phyloP scores from a whole-genome alignment of 2,797 vertebrate species.

The Vireo griseus region DNA sequence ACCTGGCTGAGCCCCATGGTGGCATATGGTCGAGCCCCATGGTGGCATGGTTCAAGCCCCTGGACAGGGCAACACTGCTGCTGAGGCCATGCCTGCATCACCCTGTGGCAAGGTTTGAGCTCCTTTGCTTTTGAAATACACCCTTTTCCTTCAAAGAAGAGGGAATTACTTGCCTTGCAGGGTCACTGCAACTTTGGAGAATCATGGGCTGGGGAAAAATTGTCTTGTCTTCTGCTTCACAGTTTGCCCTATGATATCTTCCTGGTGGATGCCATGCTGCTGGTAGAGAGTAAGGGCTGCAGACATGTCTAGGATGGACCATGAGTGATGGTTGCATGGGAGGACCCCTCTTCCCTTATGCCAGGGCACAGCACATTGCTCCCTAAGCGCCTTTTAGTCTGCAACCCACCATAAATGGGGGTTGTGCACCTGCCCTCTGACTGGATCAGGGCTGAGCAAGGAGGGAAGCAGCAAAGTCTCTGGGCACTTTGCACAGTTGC shows the following conservation, averaged over 20 bases:
- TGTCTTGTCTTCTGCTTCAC: background rate
- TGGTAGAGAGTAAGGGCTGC: background rate
- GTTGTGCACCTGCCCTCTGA: background rate
- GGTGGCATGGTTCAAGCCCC: background rate
- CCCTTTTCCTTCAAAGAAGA: background rate
- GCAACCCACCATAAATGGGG: accelerated
- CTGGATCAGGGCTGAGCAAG: background rate
- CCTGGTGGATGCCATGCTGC: background rate
- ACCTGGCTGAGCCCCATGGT: background rate
- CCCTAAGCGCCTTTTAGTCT: background rate
- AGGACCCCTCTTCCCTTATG: background rate
- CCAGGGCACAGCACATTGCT: background rate
- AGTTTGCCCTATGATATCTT: background rate
- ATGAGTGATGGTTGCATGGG: background rate
- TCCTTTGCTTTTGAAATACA: background rate
- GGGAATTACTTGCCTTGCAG: background rate
- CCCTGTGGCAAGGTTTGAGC: background rate
- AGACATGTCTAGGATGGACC: background rate
- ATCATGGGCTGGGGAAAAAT: background rate
- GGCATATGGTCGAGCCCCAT: background rate
- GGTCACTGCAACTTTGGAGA: background rate
- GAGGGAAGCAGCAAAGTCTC: background rate
- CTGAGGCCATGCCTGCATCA: background rate
- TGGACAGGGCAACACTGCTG: background rate
- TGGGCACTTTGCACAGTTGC: background rate